phyloP scores from a whole-genome alignment of 1,140 invertebrate genomes.

The Drosophila murphyi region DNA sequence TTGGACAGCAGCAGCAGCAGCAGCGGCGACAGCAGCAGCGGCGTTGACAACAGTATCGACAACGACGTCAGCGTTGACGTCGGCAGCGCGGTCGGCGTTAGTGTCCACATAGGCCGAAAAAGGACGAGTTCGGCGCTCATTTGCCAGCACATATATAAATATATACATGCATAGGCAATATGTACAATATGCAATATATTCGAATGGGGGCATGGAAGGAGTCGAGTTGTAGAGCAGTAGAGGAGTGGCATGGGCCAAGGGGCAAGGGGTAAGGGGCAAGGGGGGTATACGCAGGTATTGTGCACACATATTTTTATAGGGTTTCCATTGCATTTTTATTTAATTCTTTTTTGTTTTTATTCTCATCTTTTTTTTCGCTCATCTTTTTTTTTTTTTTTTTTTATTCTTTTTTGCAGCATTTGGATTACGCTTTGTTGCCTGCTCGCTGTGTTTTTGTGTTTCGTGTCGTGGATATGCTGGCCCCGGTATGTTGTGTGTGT shows the following conservation, averaged over 20 bases:
- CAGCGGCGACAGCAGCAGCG: constrained; percentile 15
- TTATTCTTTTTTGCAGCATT: constrained; percentile 47
- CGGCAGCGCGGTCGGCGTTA: constrained; percentile 28
- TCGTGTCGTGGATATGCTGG: constrained; percentile 40
- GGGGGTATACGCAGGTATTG: constrained; percentile 45
- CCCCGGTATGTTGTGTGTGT: constrained; percentile 12
- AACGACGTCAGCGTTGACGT: background rate
- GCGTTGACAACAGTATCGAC: background rate
- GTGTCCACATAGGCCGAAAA: constrained; percentile 70
- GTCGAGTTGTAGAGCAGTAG: background rate
- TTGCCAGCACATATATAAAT: constrained; percentile 45
- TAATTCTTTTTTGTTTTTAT: constrained; percentile 42
- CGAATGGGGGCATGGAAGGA: background rate
- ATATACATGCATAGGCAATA: constrained; percentile 3
- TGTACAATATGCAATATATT: constrained; percentile 14
- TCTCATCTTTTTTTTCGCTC: constrained; percentile 24
- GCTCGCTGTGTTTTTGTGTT: constrained; percentile 28
- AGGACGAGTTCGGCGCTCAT: constrained; percentile 77
- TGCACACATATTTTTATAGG: constrained; percentile 75
- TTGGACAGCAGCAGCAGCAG: background rate
- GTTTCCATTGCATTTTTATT: constrained; percentile 76
- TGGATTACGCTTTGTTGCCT: constrained; percentile 76
- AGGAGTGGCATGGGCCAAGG: background rate
- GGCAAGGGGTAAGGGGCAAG: background rate
- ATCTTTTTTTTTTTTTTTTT: constrained; percentile 31